Base-by-base conservation (phyloP, 1,140 invertebrate genomes). In the Drosophila albomicans region DNA sequence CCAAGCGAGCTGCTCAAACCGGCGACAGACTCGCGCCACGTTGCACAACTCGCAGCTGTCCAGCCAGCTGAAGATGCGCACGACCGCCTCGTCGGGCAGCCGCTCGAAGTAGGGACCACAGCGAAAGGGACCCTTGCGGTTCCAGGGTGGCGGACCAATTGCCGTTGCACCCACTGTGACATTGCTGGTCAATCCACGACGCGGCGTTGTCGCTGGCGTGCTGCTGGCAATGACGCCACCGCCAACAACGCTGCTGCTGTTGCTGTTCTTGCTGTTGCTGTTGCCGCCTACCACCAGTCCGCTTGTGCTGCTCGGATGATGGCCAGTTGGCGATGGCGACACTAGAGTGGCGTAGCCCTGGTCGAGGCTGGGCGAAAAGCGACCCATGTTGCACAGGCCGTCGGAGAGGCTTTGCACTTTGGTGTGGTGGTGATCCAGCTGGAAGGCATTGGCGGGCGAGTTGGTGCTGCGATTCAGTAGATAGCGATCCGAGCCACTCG, bases 1-100 rank as follows among this genome's bases (percentile, higher is more conserved):
- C 97, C 97, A 98, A 11, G 96, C 96, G 16, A 98, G 94, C 48
- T 95, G 94, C 91, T 97, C 96, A 94, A 98, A 98, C 25, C 96
- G 93, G 10, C 95, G 93, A 82, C 97, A 98, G 0, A 98, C 97
- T 8, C 96, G 94, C 0, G 97, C 96, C 91, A 96, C 95, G 15
- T 95, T 94, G 80, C 96, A 97, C 35, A 98, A 92, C 68, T 98
- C 96, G 64, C 95, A 95, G 49, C 96, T 96, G 75, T 95, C 94
- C n/a, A 97, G 93, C 94, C 95, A 96, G 35, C 94, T 94, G 69
- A 97, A 96, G 54, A 98, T 95, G 71, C 93, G 94, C 4, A 95
- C 75, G 0, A 95, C 84, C 0, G 94, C 49, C 20, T 94, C 94
- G 62, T 95, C 95, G 1, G 94, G 92, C 30, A 95, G 78, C 20